Percentiles rank a stretch among this genome's conserved stretches.
These are phyloP conservation scores for Clusia tigrina DNA, from an alignment of 2,888 invertebrate species.

Conservation along the genomic window DNA sequence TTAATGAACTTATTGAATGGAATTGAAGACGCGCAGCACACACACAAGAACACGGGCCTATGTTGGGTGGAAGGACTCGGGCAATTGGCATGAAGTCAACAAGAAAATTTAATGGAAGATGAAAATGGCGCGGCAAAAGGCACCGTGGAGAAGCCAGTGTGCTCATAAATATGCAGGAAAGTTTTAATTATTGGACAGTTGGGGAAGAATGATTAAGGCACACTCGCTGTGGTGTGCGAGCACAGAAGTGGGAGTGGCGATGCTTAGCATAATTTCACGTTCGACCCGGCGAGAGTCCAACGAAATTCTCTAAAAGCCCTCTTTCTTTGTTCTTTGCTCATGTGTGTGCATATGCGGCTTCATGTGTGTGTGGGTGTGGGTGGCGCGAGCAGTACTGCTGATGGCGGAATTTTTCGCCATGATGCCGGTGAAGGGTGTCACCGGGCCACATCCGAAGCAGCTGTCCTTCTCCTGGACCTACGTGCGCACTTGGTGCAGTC, in stretches of 20 bases:
- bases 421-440: constrained; percentile 67
- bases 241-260: too few species aligned
- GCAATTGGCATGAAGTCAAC: too few species aligned
- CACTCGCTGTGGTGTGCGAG: too few species aligned
- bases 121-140: too few species aligned
- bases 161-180: not conserved
- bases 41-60: not conserved
- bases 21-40: not conserved
- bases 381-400: constrained; percentile 52
- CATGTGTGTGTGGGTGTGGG: constrained; percentile 1
- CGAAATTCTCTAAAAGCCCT: not conserved
- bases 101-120: too few species aligned
- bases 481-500: constrained; percentile 50
- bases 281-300: too few species aligned
- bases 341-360: not conserved
- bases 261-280: too few species aligned
- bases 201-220: too few species aligned
- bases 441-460: constrained; percentile 61
- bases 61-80: too few species aligned
- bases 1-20: not conserved
- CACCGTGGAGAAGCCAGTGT: not conserved
- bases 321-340: too few species aligned
- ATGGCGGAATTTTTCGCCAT: constrained; percentile 67
- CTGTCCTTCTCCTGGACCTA: constrained; percentile 61
- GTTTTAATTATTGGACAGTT: not conserved